Conservation (phyloP, 2,797 vertebrate genomes). For the Chloroceryle inda region DNA sequence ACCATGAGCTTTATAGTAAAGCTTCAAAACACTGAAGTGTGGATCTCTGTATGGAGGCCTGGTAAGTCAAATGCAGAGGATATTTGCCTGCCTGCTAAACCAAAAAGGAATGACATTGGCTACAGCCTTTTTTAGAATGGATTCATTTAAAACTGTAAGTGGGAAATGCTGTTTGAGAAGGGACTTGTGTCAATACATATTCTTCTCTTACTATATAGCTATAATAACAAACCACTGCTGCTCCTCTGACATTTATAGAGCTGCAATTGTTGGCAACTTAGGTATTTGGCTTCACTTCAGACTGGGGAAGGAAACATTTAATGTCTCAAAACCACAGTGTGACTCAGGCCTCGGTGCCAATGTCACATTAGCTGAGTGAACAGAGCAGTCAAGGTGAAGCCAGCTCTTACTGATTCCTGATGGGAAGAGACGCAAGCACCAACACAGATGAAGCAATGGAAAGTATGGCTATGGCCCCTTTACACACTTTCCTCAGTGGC, state of each 20-base stretch:
- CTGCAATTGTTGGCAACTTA: neutral
- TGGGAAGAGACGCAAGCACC: neutral
- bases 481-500: neutral
- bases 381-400: neutral
- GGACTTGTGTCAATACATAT: neutral
- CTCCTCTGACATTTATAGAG: neutral
- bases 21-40: neutral
- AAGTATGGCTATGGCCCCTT: neutral
- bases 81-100: neutral
- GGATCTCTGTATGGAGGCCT: neutral
- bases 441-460: neutral
- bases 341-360: neutral
- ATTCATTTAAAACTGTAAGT: neutral
- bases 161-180: neutral
- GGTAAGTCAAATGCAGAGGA: neutral
- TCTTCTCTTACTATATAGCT: neutral
- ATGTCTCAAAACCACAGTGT: conserved; percentile 1
- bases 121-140: neutral
- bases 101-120: neutral
- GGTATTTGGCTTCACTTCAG: conserved; percentile 20
- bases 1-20: neutral
- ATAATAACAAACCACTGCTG: neutral
- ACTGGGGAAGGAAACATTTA: conserved; percentile 25
- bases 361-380: neutral
- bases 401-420: neutral